Base-by-base conservation (phyloP, 2,888 invertebrate genomes). In the Agrochola litura region DNA sequence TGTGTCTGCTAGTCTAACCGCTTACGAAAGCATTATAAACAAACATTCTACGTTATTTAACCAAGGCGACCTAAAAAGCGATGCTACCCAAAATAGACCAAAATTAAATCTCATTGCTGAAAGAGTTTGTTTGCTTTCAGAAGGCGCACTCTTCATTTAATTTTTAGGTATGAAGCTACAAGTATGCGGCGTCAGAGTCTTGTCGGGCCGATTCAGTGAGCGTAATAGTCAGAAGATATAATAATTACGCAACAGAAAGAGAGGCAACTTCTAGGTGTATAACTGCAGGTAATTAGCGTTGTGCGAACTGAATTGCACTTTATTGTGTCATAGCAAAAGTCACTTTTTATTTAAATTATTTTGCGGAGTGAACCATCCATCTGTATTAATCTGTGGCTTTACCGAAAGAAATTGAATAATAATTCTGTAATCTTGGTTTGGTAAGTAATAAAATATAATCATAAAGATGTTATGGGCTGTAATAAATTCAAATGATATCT, bases 61-160 rank as follows among this genome's bases (percentile, higher is more conserved):
- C 56, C 54, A 56, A 41, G 3, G 12, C 52, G 73, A 77, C 66
- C 77, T 85, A 77, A n/a, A 71, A 71, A 83, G n/a, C 37, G 16
- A 73, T 68, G 16, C n/a, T 66, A 6, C 22, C 41, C 10, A 61
- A 60, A 82, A 69, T 60, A 76, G 46, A 61, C 12, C 43, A 16
- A 70, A 63, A 63, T 65, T 73, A 60, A 71, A 77, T 73, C 46
- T 73, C 58, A 73, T 67, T 67, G 66, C 52, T 5, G 54, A 46
- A 54, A 5, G 0, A 73, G 49, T 43, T 70, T 63, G 37, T 66
- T 72, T 66, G 19, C n/a, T 9, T 14, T 10, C 43, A 43, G 43
- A 43, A 43, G 43, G 2, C 43, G 43, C 43, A 43, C 43, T 10
- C 10, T 9, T 9, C 43, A 43, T 43, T 43, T 43, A 1, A 43